A percentile compares a stretch with the other conserved stretches of the same genome.
These are phyloP conservation scores for Pluvialis apricaria DNA, from an alignment of 2,113 vertebrate species.

Conservation along the genomic window DNA sequence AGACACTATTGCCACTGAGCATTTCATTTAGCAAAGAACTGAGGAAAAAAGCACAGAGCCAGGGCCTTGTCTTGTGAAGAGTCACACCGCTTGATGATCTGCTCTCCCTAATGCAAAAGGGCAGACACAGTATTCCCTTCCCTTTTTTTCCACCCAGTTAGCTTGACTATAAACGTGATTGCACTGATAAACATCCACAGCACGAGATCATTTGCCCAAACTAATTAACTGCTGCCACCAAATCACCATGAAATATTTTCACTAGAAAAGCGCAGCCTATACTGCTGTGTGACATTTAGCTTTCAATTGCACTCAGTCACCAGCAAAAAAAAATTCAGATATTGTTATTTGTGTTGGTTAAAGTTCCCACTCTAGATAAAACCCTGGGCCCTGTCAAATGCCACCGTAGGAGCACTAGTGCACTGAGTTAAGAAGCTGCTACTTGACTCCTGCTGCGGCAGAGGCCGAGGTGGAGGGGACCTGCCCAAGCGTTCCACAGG, in stretches of 20 bases:
- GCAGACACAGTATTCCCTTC: background rate
- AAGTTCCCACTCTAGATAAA: background rate
- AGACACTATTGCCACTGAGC: background rate
- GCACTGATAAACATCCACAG: background rate
- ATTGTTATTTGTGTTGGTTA: background rate
- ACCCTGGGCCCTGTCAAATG: background rate
- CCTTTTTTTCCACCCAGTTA: background rate
- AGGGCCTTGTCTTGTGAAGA: background rate
- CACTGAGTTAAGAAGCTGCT: background rate
- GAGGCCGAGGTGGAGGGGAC: background rate
- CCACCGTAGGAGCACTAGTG: background rate
- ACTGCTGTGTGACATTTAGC: background rate
- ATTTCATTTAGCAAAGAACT: background rate
- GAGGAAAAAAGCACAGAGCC: background rate
- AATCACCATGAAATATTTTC: background rate
- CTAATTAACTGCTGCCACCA: constrained; percentile 17
- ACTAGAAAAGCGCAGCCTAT: background rate
- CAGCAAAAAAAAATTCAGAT: background rate
- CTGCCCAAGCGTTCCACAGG: background rate
- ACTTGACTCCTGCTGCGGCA: background rate
- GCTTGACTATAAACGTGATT: background rate
- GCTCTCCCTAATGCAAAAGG: background rate
- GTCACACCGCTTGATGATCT: background rate
- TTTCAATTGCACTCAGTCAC: background rate
- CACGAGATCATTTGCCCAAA: background rate